Percentiles rank a stretch among this genome's conserved stretches.
Conservation (phyloP, 1,140 invertebrate species). For the Cephus cinctus region DNA sequence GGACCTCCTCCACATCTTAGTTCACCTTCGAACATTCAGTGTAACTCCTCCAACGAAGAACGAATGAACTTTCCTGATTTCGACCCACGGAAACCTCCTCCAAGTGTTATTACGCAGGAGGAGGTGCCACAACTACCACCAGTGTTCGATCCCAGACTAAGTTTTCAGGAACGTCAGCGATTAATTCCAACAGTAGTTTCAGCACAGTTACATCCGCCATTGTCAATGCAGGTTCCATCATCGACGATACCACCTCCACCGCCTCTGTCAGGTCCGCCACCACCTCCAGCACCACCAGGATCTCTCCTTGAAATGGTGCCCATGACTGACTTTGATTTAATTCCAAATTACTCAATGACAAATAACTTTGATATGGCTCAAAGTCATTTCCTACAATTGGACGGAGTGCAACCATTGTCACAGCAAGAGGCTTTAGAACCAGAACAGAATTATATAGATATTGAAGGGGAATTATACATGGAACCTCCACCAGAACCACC, state of each 20-base stretch:
- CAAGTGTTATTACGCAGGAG: conserved; percentile 3
- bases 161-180: conserved; percentile 12
- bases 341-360: too few species aligned
- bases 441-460: too few species aligned
- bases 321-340: too few species aligned
- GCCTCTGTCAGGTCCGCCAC: conserved; percentile 4
- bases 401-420: too few species aligned
- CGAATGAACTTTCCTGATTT: conserved; percentile 5
- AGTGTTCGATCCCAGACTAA: conserved; percentile 30
- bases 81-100: conserved; percentile 15
- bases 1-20: neutral
- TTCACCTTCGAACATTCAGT: neutral
- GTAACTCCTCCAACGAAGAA: neutral
- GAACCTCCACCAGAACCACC: too few species aligned
- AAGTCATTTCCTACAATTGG: too few species aligned
- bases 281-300: conserved; percentile 10
- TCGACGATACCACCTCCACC: conserved; percentile 14
- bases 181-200: neutral
- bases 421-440: too few species aligned
- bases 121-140: conserved; percentile 26
- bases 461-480: too few species aligned
- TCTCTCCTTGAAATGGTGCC: too few species aligned
- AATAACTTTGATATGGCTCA: too few species aligned
- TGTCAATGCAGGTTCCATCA: conserved; percentile 13
- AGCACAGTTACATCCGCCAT: neutral